Base-by-base conservation (phyloP, 2,888 invertebrate species). In the Drosophila multiciliata region DNA sequence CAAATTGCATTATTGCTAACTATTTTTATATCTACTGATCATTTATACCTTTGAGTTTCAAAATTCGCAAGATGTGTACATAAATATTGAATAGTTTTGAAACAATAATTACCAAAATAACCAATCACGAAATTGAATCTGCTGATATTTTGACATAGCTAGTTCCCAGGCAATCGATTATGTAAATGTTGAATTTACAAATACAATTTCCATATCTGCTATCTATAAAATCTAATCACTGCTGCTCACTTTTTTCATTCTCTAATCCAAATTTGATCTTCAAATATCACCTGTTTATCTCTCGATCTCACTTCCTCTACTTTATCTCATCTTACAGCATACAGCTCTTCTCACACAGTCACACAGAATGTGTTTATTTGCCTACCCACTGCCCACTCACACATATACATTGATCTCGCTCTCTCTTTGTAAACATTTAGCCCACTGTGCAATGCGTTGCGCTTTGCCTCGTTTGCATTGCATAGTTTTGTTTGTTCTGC, bases 401-500 rank as follows among this genome's bases (percentile, higher is more conserved):
- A 20, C 20, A 32, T 20, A 48, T 2, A 45, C 75, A 36, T 20
- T 29, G 49, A 54, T 62, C 61, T 32, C 4, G 23, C 45, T 23
- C 45, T 23, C 23, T 45, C 71, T 68, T 72, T 73, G 71, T 73
- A 62, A 52, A 63, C 59, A 60, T 67, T 77, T 52, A 62, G 66
- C 83, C 89, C 83, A 86, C 86, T 83, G 90, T 85, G 83, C 86
- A 82, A 67, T 87, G 87, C 83, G 66, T 78, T 85, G 66, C 58
- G 58, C 65, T 73, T 72, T 65, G 73, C 72, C 65, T 69, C 73
- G 67, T 82, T 85, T 83, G 78, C 73, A 72, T 88, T 79, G 89
- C 87, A 84, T 83, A 75, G 75, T 70, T 73, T 89, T 87, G 89
- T 84, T 86, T 89, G 78, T 75, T 83, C 83, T 70, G 66, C 72